A percentile compares a stretch with the other conserved stretches of the same genome.
These are phyloP conservation scores for Calephelis nemesis DNA, from an alignment of 1,140 invertebrate genomes.

Conservation along the genomic window DNA sequence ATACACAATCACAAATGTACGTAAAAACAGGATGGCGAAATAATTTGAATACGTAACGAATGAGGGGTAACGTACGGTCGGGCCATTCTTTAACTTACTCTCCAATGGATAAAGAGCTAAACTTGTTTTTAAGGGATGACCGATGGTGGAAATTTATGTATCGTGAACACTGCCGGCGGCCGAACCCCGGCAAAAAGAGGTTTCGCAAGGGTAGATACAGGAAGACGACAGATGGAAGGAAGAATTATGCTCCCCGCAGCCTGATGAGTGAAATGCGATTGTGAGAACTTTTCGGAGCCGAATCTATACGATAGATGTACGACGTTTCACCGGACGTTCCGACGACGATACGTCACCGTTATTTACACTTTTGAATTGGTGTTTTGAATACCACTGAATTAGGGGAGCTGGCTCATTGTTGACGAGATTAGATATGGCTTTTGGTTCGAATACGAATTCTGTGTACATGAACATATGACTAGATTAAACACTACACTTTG, in stretches of 20 bases:
- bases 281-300: slow-evolving; percentile 77
- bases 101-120: slow-evolving; percentile 74
- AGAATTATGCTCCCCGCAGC: slow-evolving; percentile 74
- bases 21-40: slow-evolving; percentile 72
- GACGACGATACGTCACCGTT: slow-evolving; percentile 53
- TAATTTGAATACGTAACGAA: slow-evolving; percentile 79
- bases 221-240: slow-evolving; percentile 73
- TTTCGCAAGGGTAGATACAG: slow-evolving; percentile 66
- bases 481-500: too few relatives aligned
- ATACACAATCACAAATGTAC: slow-evolving; percentile 58
- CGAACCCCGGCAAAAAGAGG: slow-evolving; percentile 66
- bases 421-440: slow-evolving; percentile 41
- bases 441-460: slow-evolving; percentile 27
- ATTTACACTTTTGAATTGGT: slow-evolving; percentile 58
- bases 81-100: slow-evolving; percentile 74
- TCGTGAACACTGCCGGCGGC: slow-evolving; percentile 70
- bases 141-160: slow-evolving; percentile 77
- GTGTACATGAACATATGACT: not conserved
- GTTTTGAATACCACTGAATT: slow-evolving; percentile 40
- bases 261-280: slow-evolving; percentile 79
- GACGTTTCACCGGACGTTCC: slow-evolving; percentile 45
- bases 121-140: slow-evolving; percentile 79
- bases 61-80: slow-evolving; percentile 68
- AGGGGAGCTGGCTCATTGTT: slow-evolving; percentile 47
- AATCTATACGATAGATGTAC: slow-evolving; percentile 69